Evolutionary conservation across 2,888 invertebrate species (phyloP).

Genomic region (Caenorhabditis sp.): DNA sequence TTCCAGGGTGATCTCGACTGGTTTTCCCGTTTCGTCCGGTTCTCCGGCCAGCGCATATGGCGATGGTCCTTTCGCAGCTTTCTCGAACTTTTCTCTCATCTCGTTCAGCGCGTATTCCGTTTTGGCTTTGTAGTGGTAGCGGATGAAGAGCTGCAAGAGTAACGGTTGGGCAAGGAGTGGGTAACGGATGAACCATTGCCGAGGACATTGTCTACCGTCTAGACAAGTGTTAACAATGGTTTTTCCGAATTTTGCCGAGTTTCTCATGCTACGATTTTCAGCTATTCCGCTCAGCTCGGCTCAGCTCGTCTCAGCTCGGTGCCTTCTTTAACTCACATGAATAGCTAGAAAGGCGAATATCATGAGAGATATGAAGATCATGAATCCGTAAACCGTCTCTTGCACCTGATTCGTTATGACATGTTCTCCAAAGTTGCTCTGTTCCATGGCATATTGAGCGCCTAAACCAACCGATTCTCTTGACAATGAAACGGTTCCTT

Average conservation of each 20-base stretch:
- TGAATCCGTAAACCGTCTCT: conserved; percentile 29
- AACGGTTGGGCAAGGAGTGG: neutral
- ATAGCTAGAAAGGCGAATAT: conserved; percentile 44
- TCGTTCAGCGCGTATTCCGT: conserved; percentile 55
- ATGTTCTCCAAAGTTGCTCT: conserved; percentile 23
- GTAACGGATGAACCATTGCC: too few relatives aligned
- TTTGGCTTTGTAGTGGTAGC: conserved; percentile 60
- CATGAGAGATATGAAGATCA: conserved; percentile 42
- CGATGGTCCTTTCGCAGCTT: conserved; percentile 38
- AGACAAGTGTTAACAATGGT: too few relatives aligned
- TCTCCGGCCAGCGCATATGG: conserved; percentile 38
- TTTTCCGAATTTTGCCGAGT: too few relatives aligned
- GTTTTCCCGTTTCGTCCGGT: conserved; percentile 16
- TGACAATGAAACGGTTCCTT: too few relatives aligned
- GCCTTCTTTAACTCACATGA: conserved; percentile 55
- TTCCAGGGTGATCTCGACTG: conserved; percentile 37
- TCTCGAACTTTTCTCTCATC: conserved; percentile 43
- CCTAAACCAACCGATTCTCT: too few relatives aligned
- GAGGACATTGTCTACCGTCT: too few relatives aligned
- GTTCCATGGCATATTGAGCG: too few relatives aligned
- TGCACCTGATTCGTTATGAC: conserved; percentile 47
- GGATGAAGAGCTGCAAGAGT: conserved; percentile 46
- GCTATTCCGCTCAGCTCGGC: too few relatives aligned
- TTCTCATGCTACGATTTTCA: too few relatives aligned
- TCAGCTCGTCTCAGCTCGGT: too few relatives aligned